Evolutionary conservation across 2,113 vertebrate species (phyloP).

Genomic region (Varanus komodoensis): DNA sequence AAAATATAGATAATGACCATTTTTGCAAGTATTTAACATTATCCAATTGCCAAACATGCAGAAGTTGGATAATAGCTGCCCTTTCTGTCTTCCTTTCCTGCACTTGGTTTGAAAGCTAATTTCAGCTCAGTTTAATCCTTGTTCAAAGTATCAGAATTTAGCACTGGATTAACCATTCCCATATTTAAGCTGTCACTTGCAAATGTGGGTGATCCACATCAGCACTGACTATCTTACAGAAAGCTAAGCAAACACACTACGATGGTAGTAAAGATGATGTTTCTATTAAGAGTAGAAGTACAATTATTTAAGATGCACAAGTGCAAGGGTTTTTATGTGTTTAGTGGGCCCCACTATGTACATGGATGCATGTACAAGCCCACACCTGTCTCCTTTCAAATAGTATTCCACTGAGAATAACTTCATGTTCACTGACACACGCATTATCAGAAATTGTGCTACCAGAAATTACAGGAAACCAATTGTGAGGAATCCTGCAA

Average conservation of each 20-base stretch:
- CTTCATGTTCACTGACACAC: not conserved
- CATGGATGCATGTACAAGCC: not conserved
- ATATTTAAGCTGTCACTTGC: conserved; percentile 57
- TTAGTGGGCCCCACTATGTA: not conserved
- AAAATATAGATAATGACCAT: conserved; percentile 16
- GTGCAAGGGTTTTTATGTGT: not conserved
- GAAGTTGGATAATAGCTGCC: conserved; percentile 11
- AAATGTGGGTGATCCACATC: conserved; percentile 55
- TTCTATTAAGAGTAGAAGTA: conserved; percentile 1
- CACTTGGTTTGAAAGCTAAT: conserved; percentile 49
- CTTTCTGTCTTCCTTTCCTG: not conserved
- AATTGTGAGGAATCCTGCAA: not conserved
- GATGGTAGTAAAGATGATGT: conserved; percentile 6
- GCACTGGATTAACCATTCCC: conserved; percentile 60
- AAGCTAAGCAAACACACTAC: conserved; percentile 48
- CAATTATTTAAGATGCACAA: not conserved
- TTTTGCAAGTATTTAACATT: not conserved
- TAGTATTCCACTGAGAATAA: not conserved
- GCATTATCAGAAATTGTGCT: not conserved
- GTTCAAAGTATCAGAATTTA: conserved; percentile 71
- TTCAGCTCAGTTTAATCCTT: conserved; percentile 69
- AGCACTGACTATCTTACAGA: conserved; percentile 44
- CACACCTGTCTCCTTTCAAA: not conserved
- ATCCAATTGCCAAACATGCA: conserved; percentile 20
- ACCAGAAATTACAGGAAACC: not conserved